A percentile compares a stretch with the other conserved stretches of the same genome.
Evolutionary conservation across 2,888 invertebrate species (phyloP).

Genomic region (Tetramorium bicarinatum): DNA sequence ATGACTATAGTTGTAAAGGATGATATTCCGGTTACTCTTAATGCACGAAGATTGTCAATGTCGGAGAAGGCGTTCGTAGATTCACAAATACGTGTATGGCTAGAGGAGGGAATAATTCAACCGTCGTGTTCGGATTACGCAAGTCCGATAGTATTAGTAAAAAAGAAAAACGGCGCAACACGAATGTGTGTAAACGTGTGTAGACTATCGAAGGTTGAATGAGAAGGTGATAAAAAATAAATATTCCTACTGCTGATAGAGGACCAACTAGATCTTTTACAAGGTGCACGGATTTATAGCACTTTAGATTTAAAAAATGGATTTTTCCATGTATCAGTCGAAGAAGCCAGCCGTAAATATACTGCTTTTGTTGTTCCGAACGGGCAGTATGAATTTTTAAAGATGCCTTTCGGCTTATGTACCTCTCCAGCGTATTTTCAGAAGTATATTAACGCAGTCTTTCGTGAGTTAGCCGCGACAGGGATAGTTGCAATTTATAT

Average conservation of each 20-base stretch:
- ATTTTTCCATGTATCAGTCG: neutral
- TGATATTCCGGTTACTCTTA: neutral
- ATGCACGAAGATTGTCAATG: neutral
- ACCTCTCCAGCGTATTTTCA: neutral
- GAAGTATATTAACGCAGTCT: neutral
- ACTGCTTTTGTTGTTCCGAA: neutral
- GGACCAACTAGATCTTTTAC: neutral
- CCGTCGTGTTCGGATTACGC: neutral
- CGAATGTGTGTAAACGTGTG: neutral
- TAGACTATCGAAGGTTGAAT: neutral
- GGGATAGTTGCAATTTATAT: neutral
- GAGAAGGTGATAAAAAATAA: neutral
- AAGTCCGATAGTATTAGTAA: neutral
- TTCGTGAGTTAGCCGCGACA: neutral
- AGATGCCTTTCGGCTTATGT: neutral
- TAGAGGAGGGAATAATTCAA: neutral
- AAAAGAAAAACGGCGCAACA: neutral
- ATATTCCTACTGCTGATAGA: neutral
- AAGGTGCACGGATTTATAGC: neutral
- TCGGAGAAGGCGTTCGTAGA: neutral
- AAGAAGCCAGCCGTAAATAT: neutral
- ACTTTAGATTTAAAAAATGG: neutral
- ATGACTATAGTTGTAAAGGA: neutral
- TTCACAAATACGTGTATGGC: neutral
- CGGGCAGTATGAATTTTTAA: neutral